A percentile compares a stretch with the other conserved stretches of the same genome.
Conservation (phyloP, 2,797 vertebrate species). For the Acanthopagrus latus region DNA sequence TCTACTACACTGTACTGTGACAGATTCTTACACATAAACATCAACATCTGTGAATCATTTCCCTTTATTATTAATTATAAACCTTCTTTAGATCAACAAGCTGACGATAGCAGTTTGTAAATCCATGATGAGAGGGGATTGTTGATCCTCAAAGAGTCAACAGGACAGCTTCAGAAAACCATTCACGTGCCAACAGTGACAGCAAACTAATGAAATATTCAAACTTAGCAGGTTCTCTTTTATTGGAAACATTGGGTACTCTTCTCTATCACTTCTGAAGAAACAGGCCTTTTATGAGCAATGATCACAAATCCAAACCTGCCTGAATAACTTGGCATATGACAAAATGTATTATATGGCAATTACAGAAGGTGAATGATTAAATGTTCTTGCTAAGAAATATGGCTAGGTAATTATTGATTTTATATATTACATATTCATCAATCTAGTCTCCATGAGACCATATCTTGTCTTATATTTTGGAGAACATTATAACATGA, state of each 20-base stretch:
- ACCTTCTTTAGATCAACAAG: not conserved
- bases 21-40: not conserved
- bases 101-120: not conserved
- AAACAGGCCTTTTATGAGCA: not conserved
- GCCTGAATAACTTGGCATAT: not conserved
- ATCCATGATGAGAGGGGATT: not conserved
- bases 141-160: not conserved
- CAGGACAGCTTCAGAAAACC: conserved; percentile 6
- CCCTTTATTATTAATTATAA: not conserved
- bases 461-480: too few relatives aligned
- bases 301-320: not conserved
- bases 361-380: not conserved
- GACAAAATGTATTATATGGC: not conserved
- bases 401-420: too few relatives aligned
- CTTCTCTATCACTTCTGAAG: not conserved
- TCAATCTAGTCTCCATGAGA: too few relatives aligned
- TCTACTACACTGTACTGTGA: not conserved
- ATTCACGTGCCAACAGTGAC: not conserved
- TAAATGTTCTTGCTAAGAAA: not conserved
- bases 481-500: too few relatives aligned
- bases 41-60: not conserved
- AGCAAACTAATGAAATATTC: not conserved
- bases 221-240: not conserved
- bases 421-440: too few relatives aligned
- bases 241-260: not conserved